Base-by-base conservation (phyloP, 2,888 invertebrate genomes). In the Anarsia innoxiella region DNA sequence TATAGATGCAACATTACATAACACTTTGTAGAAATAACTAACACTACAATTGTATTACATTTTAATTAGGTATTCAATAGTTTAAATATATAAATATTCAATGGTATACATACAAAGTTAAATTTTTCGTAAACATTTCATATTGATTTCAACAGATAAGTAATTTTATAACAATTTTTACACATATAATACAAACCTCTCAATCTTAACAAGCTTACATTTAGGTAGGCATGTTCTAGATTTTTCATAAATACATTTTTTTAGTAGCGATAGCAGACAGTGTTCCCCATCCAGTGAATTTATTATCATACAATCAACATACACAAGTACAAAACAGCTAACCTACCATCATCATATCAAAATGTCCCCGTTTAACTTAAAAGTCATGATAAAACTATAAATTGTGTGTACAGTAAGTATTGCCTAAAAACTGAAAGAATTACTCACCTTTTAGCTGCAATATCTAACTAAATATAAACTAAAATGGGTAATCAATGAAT, bases 401-500 rank as follows among this genome's bases (percentile, higher is more conserved):
- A 46, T 40, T 36, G 42, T 30, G 48, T 34, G 42, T 23, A 23
- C 12, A 15, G 15, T 8, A 29, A n/a, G n/a, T n/a, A n/a, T n/a
- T n/a, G n/a, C n/a, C 27, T 37, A 44, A 49, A 52, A 39, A 40
- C 31, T 35, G 12, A 33, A 39, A 26, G 38, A 28, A 41, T 37
- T 49, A 62, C 63, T 63, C 44, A 65, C 57, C 54, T 39, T 23
- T 31, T 28, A 23, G 14, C 36, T 31, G 36, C 4, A 27, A 36
- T 32, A 31, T 6, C 11, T 29, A 27, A 34, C 10, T 32, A 12
- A 27, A 39, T 39, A 48, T 32, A 39, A 42, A 48, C 27, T 38
- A 42, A 44, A 48, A 47, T 52, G 56, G 64, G 61, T 54, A 46
- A 52, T 48, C 43, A 73, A 71, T 66, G 49, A 71, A 64, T 64